These are phyloP conservation scores for Penelope pileata DNA, from an alignment of 2,113 vertebrate species.

Conservation along the genomic window DNA sequence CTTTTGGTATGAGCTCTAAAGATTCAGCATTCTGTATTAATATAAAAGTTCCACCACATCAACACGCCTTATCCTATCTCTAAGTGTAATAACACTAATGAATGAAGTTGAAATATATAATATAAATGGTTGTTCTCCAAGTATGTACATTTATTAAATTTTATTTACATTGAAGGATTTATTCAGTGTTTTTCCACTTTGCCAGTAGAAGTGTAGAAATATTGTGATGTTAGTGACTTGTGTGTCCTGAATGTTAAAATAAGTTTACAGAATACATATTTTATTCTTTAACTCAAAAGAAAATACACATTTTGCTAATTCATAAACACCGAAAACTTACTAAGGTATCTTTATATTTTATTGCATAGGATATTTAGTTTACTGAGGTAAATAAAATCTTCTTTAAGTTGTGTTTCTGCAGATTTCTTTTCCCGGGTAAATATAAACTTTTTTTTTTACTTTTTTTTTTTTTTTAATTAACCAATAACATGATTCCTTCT, in stretches of 20 bases:
- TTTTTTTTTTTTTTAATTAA: neutral
- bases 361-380: neutral
- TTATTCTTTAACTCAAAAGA: neutral
- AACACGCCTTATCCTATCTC: neutral
- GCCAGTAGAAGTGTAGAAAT: neutral
- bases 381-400: neutral
- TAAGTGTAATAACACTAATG: neutral
- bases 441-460: rapidly evolving
- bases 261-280: neutral
- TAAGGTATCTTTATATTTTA: neutral
- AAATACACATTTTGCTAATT: neutral
- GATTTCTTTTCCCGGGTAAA: neutral
- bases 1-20: neutral
- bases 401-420: neutral
- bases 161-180: neutral
- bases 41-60: neutral
- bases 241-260: neutral
- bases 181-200: neutral
- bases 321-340: neutral
- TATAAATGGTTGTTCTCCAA: neutral
- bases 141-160: neutral
- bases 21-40: neutral
- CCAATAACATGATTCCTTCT: neutral
- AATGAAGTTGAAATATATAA: neutral
- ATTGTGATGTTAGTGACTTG: neutral